Evolutionary conservation across 2,888 invertebrate species (phyloP).

Genomic region (Drosophila ezoana): DNA sequence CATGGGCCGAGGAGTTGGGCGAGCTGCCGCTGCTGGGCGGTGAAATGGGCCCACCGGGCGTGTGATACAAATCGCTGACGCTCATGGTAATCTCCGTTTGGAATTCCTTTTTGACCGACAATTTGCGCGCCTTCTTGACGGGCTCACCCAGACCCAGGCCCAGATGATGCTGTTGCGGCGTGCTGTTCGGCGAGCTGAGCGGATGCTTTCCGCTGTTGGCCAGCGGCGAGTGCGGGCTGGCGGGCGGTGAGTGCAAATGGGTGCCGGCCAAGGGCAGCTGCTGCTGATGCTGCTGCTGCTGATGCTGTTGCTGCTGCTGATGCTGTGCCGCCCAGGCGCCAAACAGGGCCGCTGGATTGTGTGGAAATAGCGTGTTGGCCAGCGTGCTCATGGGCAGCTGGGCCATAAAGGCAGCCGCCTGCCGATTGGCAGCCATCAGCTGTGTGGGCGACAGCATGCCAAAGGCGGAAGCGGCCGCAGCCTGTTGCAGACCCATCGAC

Average conservation of each 20-base stretch:
- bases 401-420: constrained; percentile 85
- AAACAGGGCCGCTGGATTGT: constrained; percentile 84
- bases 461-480: constrained; percentile 84
- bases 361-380: constrained; percentile 83
- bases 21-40: constrained; percentile 87
- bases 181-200: constrained; percentile 69
- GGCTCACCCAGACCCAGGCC: constrained; percentile 69
- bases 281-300: constrained; percentile 51
- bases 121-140: constrained; percentile 81
- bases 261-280: constrained; percentile 59
- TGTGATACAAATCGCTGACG: constrained; percentile 80
- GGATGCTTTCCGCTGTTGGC: constrained; percentile 64
- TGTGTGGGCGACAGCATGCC: constrained; percentile 84
- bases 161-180: constrained; percentile 61
- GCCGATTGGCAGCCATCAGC: constrained; percentile 83
- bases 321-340: constrained; percentile 82
- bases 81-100: constrained; percentile 82
- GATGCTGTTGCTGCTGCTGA: constrained; percentile 60
- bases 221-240: constrained; percentile 83
- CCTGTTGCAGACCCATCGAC: constrained; percentile 81
- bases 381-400: constrained; percentile 84
- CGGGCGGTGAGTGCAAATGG: constrained; percentile 83
- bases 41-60: constrained; percentile 85
- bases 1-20: constrained; percentile 85
- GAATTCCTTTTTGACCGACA: constrained; percentile 83